phyloP scores from a whole-genome alignment of 1,140 invertebrate genomes.

The Drosophila baimaii region DNA sequence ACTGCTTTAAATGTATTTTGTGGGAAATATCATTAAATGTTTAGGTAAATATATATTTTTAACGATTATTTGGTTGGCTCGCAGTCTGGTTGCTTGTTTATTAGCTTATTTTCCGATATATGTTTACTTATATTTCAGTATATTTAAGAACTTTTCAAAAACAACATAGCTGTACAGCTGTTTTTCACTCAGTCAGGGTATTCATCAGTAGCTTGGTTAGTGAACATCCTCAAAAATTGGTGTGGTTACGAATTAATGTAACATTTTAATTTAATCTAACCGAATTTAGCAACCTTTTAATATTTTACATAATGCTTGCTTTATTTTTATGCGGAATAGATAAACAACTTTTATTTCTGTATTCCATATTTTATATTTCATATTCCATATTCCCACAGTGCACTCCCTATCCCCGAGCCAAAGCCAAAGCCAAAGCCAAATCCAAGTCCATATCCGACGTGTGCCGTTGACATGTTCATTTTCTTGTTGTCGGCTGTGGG shows the following conservation, averaged over 20 bases:
- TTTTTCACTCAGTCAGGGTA: neutral
- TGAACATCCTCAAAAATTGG: too few species aligned
- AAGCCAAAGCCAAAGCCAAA: slow-evolving; percentile 46
- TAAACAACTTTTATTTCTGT: too few species aligned
- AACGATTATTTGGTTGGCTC: too few species aligned
- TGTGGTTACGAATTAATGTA: too few species aligned
- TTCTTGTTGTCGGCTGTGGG: slow-evolving; percentile 66
- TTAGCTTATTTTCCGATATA: too few species aligned
- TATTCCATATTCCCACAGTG: slow-evolving; percentile 3
- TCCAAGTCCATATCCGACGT: slow-evolving; percentile 72
- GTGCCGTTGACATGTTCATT: slow-evolving; percentile 81
- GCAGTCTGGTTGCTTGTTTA: too few species aligned
- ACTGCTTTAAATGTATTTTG: neutral
- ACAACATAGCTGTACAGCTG: too few species aligned
- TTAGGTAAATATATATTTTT: too few species aligned
- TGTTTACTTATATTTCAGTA: too few species aligned
- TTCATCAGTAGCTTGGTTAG: neutral
- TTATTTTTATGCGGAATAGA: neutral
- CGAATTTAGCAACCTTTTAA: neutral
- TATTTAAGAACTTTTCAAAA: too few species aligned
- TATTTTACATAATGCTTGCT: neutral
- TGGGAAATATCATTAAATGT: neutral
- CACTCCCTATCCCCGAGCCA: slow-evolving; percentile 12
- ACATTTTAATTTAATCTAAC: neutral
- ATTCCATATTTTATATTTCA: too few species aligned